These are phyloP conservation scores for Crypturellus tataupa DNA, from an alignment of 2,797 vertebrate species.

Conservation along the genomic window DNA sequence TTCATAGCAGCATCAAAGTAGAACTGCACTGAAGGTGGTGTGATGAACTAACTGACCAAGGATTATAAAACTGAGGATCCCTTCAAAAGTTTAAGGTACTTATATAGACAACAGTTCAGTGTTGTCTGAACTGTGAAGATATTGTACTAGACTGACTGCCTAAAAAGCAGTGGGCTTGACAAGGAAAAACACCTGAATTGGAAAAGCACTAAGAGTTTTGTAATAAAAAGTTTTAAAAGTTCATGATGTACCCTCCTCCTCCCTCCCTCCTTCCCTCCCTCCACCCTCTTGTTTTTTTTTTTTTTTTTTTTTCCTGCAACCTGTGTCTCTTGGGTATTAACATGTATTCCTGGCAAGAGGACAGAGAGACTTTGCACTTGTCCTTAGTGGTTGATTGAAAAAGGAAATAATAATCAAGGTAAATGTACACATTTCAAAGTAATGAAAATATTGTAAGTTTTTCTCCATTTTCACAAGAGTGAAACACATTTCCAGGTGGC, in stretches of 20 bases:
- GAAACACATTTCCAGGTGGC: not conserved
- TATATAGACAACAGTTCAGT: not conserved
- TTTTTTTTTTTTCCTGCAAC: not conserved
- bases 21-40: not conserved
- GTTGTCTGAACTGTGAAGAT: not conserved
- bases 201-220: not conserved
- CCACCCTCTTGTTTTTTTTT: too few relatives aligned
- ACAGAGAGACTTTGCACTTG: not conserved
- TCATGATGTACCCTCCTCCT: too few relatives aligned
- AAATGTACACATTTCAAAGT: not conserved
- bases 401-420: not conserved
- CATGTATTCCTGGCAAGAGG: not conserved
- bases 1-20: not conserved
- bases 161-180: not conserved
- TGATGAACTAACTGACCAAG: not conserved
- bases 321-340: not conserved
- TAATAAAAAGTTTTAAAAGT: not conserved
- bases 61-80: not conserved
- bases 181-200: not conserved
- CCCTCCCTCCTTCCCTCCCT: too few relatives aligned
- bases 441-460: slow-evolving; percentile 1
- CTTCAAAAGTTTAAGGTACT: not conserved
- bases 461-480: not conserved
- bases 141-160: not conserved
- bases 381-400: not conserved